Evolutionary conservation across 2,888 invertebrate genomes (phyloP).

Genomic region (Rutpela maculata): DNA sequence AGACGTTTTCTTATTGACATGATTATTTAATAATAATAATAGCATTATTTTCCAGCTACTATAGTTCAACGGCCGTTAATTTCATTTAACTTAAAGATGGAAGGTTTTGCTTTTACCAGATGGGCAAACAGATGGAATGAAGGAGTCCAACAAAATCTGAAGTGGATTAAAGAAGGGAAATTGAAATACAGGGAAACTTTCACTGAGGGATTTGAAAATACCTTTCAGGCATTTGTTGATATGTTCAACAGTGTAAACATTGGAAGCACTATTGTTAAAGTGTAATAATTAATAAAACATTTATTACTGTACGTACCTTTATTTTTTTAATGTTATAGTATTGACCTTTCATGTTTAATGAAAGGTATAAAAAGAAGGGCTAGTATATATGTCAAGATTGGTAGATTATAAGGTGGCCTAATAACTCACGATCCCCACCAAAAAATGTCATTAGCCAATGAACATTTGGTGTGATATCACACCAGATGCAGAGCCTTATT

Average conservation of each 20-base stretch:
- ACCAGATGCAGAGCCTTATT: no score
- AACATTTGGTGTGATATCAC: no score
- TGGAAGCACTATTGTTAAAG: slow-evolving; percentile 63
- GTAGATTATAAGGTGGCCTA: no score
- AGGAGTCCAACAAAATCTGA: slow-evolving; percentile 78
- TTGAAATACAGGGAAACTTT: slow-evolving; percentile 81
- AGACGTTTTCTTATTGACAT: not conserved
- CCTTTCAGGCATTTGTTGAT: slow-evolving; percentile 54
- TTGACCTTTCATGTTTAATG: not conserved
- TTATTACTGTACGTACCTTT: not conserved
- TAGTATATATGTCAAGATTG: no score
- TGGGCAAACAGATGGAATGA: slow-evolving; percentile 76
- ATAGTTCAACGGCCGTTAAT: slow-evolving; percentile 51
- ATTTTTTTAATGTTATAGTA: not conserved
- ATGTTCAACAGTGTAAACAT: slow-evolving; percentile 56
- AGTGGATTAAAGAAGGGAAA: slow-evolving; percentile 81
- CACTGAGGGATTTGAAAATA: slow-evolving; percentile 77
- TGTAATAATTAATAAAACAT: slow-evolving; percentile 50
- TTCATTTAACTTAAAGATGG: slow-evolving; percentile 55
- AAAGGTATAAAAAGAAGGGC: no score
- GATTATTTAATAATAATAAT: not conserved
- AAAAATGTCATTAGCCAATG: no score
- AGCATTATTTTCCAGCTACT: slow-evolving; percentile 46
- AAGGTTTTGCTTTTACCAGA: slow-evolving; percentile 54
- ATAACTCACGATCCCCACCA: no score